Base-by-base conservation (phyloP, 1,140 invertebrate species). In the Carposina sasakii region DNA sequence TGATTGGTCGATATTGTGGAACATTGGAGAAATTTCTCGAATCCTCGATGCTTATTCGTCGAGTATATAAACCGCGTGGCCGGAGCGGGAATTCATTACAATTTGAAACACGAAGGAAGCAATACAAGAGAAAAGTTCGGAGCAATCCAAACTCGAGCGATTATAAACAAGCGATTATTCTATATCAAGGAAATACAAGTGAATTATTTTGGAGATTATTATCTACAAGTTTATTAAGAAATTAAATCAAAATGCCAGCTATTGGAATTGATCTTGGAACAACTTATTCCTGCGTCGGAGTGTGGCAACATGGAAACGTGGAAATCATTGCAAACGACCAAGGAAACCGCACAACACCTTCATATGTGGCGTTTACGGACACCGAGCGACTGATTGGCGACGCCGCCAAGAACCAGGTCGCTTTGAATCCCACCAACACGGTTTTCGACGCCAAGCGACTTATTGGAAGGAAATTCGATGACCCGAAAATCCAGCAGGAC, bases 261-360 rank as follows among this genome's bases (percentile, higher is more conserved):
- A 89, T 91, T 64, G 91, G 91, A 60, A 92, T 92, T 58, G 91
- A 92, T 76, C 76, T 92, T 62, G 92, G 92, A 26, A 93, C 93
- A 20, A 94, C 93, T 48, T 94, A 94, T 70, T 94, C 92, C 36
- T 94, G 92, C 67, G 93, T 94, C 91, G 26, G 93, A 92, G 4
- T 93, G 93, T 96, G n/a, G 94, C 96, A 71, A 76, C 91, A 93
- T 77, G 92, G 95, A 72, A 96, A 96, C 83, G 95, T 98, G 23
- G 95, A 97, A 88, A 95, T 96, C 61, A 95, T 96, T 60, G 94
- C 94, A 65, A 97, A 96, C 68, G 94, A 96, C 69, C 94, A 95
- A 85, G 95, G 95, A 9, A 96, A 96, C 81, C 79, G 94, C 30
- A 96, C 94, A 22, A 96, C 94, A 19, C 94, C 94, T 1, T 92